A percentile compares a stretch with the other conserved stretches of the same genome.
Conservation (phyloP, 2,113 vertebrate species). For the Elgaria multicarinata region DNA sequence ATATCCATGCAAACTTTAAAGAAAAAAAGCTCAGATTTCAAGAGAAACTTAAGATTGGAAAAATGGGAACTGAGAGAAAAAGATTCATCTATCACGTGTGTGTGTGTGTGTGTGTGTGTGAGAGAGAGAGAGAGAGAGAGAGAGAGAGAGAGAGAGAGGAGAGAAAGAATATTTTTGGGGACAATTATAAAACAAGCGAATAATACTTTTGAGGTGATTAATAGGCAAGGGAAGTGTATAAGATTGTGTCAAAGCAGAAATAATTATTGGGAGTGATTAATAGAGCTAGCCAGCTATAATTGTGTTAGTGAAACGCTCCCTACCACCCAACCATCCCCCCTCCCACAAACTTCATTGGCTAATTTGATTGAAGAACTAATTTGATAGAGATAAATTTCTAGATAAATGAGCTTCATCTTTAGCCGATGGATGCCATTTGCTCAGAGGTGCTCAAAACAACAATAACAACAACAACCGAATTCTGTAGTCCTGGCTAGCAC, state of each 20-base stretch:
- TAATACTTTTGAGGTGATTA: conserved; percentile 45
- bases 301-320: conserved; percentile 51
- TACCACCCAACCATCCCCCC: background rate
- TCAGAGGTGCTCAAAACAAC: background rate
- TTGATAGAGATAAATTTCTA: conserved; percentile 45
- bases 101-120: background rate
- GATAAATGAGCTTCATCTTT: conserved; percentile 29
- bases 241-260: conserved; percentile 67
- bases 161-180: fast-evolving
- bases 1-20: no score
- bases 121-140: no score
- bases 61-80: no score
- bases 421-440: background rate
- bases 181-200: background rate
- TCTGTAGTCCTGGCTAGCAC: background rate
- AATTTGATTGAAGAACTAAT: conserved; percentile 29
- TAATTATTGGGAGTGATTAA: conserved; percentile 69
- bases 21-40: no score
- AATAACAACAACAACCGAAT: no score
- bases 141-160: background rate
- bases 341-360: background rate
- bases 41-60: no score
- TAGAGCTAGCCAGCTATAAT: conserved; percentile 60
- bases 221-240: conserved; percentile 55
- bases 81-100: background rate